Evolutionary conservation across 2,888 invertebrate genomes (phyloP), one percentile per base, ranked within the genome.

Genomic region (Volucella inanis): DNA sequence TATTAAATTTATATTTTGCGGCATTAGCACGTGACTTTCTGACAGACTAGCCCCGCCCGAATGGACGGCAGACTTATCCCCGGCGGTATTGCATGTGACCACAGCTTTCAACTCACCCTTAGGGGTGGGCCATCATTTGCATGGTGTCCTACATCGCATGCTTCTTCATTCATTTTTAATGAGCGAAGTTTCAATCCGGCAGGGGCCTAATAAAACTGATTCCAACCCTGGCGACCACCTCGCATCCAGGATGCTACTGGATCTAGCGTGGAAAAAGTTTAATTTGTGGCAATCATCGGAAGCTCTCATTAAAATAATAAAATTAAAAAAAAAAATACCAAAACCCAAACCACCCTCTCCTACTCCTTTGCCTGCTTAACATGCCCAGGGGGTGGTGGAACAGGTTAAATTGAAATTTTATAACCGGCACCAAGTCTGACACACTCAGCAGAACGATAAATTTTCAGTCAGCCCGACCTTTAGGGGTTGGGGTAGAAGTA

Each of bases 1-100:
- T 71, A 77, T 76, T 67, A 81, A 85, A 76, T 81, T 85, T 72
- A 81, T 81, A 81, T 85, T 77, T 81, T 85, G 81, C 57, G 85
- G 85, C 81, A 81, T 81, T 62, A 74, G 85, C 76, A 85, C 85
- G 85, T 85, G 85, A 85, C 85, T 85, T 85, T 85, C 62, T 61
- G 81, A 52, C 49, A 47, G 62, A 62, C 61, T 67, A 47, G 11
- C 43, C 14, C n/a, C 38, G 14, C 64, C 11, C 43, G 55, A 45
- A n/a, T 47, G 14, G 43, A 65, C 67, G 43, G 6, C 31, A 31
- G 31, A 31, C 31, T 31, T 31, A 31, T 31, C 6, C 31, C 31
- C 31, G 31, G 6, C 31, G 31, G 31, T 31, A 31, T 71, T 54
- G 62, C 67, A 49, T 59, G 65, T 71, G 75, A 77, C 71, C 84